Conservation (phyloP, 2,113 vertebrate genomes). For the Pollimyrus isidori region DNA sequence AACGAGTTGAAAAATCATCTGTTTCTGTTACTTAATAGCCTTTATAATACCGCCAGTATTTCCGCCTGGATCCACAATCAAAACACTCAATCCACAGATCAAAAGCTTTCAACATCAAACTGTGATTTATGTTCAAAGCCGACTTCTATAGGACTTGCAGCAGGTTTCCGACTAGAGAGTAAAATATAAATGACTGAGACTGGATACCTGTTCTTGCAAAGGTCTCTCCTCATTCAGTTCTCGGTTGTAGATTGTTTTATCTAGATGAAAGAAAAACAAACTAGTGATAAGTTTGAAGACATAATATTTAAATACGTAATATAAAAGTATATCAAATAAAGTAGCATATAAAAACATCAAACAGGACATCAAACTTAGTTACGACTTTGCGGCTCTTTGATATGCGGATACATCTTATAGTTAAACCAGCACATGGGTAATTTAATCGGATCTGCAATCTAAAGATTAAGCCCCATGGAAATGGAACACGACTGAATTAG, state of each 20-base stretch:
- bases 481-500: constrained; percentile 47
- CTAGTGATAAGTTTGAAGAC: background rate
- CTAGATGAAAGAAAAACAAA: constrained; percentile 46
- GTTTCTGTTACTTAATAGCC: background rate
- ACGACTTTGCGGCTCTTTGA: background rate
- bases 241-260: constrained; percentile 79
- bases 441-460: constrained; percentile 71
- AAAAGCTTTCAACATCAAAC: background rate
- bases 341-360: background rate
- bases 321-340: background rate
- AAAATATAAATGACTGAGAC: background rate
- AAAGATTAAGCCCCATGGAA: constrained; percentile 67
- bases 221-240: constrained; percentile 90
- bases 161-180: background rate
- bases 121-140: background rate
- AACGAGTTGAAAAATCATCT: background rate
- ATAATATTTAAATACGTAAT: background rate
- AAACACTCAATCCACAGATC: background rate
- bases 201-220: constrained; percentile 74
- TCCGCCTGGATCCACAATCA: background rate
- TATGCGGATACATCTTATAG: background rate
- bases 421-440: constrained; percentile 44
- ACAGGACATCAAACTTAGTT: background rate
- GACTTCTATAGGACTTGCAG: background rate
- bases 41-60: background rate